Conservation (phyloP, 2,113 vertebrate genomes). For the Gobius niger region DNA sequence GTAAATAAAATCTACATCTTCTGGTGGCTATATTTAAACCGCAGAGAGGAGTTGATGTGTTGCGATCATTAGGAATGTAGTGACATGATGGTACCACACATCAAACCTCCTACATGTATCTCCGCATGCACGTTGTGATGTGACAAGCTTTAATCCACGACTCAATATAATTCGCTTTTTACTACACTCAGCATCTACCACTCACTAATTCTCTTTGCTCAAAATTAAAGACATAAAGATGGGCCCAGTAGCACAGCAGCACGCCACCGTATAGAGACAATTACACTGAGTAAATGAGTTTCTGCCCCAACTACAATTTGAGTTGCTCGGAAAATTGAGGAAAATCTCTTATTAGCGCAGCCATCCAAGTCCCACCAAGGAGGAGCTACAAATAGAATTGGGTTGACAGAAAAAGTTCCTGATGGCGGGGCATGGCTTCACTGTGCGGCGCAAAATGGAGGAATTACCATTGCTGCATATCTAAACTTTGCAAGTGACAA, state of each 20-base stretch:
- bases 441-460: constrained; percentile 1
- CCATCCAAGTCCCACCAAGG: background rate
- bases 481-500: background rate
- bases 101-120: constrained; percentile 15
- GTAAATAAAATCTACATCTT: constrained; percentile 4
- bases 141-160: constrained; percentile 28
- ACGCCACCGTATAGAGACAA: background rate
- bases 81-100: constrained; percentile 13
- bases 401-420: constrained; percentile 5
- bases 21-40: background rate
- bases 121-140: constrained; percentile 16
- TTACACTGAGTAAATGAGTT: background rate
- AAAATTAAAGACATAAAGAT: constrained; percentile 12
- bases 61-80: constrained; percentile 18
- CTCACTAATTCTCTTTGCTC: constrained; percentile 25
- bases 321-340: background rate
- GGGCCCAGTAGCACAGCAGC: background rate
- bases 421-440: constrained; percentile 4
- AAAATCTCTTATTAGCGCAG: background rate
- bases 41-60: background rate
- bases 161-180: constrained; percentile 8
- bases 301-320: background rate
- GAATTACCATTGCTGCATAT: constrained; percentile 5
- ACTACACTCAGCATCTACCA: background rate
- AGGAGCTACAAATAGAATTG: background rate